Conservation (phyloP, 2,797 vertebrate genomes). For the Spea hammondii region DNA sequence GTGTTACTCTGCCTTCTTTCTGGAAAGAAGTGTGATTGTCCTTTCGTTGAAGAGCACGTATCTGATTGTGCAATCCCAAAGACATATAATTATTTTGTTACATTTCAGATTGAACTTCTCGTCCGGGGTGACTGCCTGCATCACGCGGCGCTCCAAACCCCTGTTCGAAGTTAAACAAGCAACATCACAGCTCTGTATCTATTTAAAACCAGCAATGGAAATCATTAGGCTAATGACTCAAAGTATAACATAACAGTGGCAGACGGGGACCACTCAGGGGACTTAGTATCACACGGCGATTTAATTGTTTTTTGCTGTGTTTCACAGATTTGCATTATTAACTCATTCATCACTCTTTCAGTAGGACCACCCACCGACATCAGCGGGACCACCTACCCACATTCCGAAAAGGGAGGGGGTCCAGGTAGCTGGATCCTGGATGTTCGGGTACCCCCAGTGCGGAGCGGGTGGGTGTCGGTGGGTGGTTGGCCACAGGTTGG, state of each 20-base stretch:
- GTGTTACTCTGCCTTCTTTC: background rate
- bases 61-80: background rate
- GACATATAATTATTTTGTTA: conserved; percentile 7
- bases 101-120: background rate
- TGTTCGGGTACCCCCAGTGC: no score
- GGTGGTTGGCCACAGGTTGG: no score
- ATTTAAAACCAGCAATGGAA: conserved; percentile 5
- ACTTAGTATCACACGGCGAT: background rate
- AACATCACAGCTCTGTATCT: background rate
- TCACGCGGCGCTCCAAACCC: background rate
- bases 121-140: conserved; percentile 1
- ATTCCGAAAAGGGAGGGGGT: no score
- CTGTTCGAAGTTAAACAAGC: background rate
- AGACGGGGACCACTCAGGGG: background rate
- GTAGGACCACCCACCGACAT: no score
- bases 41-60: background rate
- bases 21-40: background rate
- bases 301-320: background rate
- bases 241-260: background rate
- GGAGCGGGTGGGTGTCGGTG: no score
- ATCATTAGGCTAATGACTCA: background rate
- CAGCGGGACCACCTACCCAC: no score
- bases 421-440: no score
- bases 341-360: no score
- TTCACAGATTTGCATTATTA: no score